phyloP scores from a whole-genome alignment of 2,888 invertebrate species.

The Drosophila barbarae region DNA sequence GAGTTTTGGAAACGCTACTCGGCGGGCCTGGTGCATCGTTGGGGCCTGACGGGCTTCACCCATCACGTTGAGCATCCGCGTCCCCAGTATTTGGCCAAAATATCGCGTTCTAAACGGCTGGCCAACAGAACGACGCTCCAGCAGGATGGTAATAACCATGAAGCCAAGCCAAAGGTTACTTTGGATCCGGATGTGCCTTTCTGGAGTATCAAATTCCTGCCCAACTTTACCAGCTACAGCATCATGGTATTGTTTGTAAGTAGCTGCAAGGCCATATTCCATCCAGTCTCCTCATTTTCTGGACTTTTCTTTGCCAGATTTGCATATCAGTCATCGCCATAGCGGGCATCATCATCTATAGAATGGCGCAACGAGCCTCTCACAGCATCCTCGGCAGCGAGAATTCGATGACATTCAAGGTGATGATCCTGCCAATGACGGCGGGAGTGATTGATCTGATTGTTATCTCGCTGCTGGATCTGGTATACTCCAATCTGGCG shows the following conservation, averaged over 20 bases:
- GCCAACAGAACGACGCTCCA: slow-evolving; percentile 6
- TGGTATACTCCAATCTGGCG: slow-evolving; percentile 84
- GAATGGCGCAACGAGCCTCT: slow-evolving; percentile 84
- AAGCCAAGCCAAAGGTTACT: slow-evolving; percentile 69
- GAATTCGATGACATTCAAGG: slow-evolving; percentile 81
- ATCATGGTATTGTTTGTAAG: slow-evolving; percentile 81
- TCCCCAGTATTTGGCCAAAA: slow-evolving; percentile 86
- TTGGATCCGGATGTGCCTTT: slow-evolving; percentile 87
- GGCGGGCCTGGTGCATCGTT: slow-evolving; percentile 88
- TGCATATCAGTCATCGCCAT: slow-evolving; percentile 86
- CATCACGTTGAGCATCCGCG: slow-evolving; percentile 87
- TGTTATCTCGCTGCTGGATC: slow-evolving; percentile 88
- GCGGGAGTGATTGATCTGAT: slow-evolving; percentile 89
- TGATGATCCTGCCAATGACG: slow-evolving; percentile 86
- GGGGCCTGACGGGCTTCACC: slow-evolving; percentile 90
- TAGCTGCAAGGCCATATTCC: background rate
- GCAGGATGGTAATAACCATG: background rate
- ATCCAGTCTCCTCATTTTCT: background rate
- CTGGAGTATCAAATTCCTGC: slow-evolving; percentile 87
- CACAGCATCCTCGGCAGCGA: slow-evolving; percentile 81
- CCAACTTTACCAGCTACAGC: slow-evolving; percentile 85
- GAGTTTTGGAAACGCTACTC: slow-evolving; percentile 92
- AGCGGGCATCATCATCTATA: slow-evolving; percentile 88
- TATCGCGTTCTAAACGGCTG: slow-evolving; percentile 81
- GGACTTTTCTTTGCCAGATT: slow-evolving; percentile 80